Evolutionary conservation across 1,140 invertebrate species (phyloP).

Genomic region (Acromyrmex heyeri): DNA sequence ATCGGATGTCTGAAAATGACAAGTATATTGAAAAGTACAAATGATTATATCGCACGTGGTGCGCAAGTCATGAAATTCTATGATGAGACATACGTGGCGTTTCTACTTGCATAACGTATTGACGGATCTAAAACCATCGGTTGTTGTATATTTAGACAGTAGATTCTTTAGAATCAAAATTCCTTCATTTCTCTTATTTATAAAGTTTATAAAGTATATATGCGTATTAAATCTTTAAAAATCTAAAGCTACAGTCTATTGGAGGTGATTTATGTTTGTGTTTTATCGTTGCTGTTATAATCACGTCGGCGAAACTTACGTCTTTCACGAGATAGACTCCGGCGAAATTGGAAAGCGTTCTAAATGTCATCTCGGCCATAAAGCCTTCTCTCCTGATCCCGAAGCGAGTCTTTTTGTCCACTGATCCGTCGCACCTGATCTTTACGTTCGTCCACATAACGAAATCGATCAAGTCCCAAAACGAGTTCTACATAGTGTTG

Average conservation of each 20-base stretch:
- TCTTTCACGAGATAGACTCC: slow-evolving; percentile 30
- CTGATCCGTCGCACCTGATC: not conserved
- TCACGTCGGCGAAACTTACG: slow-evolving; percentile 37
- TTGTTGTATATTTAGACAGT: no score
- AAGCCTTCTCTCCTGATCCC: slow-evolving; percentile 44
- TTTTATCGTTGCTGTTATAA: not conserved
- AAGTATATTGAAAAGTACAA: not conserved
- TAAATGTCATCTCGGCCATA: slow-evolving; percentile 70
- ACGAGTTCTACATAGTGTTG: not conserved
- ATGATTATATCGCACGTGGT: not conserved
- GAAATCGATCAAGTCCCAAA: slow-evolving; percentile 6
- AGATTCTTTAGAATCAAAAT: no score
- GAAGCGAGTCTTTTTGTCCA: slow-evolving; percentile 14
- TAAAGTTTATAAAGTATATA: not conserved
- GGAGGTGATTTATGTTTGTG: not conserved
- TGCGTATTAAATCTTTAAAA: not conserved
- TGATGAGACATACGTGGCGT: not conserved
- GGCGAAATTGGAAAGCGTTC: slow-evolving; percentile 70
- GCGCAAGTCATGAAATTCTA: slow-evolving; percentile 34
- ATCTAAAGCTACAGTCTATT: not conserved
- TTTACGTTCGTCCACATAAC: not conserved
- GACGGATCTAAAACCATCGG: not conserved
- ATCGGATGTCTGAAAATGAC: not conserved
- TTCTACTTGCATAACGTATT: not conserved
- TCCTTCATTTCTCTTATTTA: not conserved